Percentiles rank a stretch among this genome's conserved stretches.
phyloP scores from a whole-genome alignment of 2,888 invertebrate species.

The Euclidia mi region DNA sequence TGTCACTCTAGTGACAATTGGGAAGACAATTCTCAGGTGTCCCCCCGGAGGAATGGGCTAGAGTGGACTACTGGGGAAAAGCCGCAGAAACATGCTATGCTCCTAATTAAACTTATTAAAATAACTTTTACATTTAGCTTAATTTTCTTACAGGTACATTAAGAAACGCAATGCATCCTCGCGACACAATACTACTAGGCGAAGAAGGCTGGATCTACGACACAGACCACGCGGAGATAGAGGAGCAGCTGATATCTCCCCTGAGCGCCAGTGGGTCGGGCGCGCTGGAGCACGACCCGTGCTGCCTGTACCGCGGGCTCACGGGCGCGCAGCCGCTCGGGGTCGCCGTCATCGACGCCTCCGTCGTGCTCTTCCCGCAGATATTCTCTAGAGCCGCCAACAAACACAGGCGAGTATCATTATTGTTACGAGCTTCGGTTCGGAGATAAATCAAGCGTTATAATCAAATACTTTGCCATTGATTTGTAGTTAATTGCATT shows the following conservation, averaged over 20 bases:
- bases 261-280: constrained; percentile 99
- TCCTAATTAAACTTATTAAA: too few species aligned
- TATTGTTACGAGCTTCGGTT: background rate
- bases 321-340: constrained; percentile 94
- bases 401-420: constrained; percentile 93
- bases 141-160: constrained; percentile 69
- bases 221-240: constrained; percentile 98
- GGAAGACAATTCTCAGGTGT: too few species aligned
- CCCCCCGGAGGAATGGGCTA: too few species aligned
- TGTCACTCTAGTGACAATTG: too few species aligned
- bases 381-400: constrained; percentile 98
- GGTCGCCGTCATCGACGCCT: constrained; percentile 98
- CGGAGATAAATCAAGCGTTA: too few species aligned
- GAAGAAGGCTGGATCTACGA: constrained; percentile 97
- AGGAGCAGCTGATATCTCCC: constrained; percentile 98
- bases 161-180: constrained; percentile 81
- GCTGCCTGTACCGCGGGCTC: constrained; percentile 95
- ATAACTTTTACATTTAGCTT: too few species aligned
- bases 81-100: too few species aligned
- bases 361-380: constrained; percentile 97
- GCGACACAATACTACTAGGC: constrained; percentile 95
- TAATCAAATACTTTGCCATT: too few species aligned
- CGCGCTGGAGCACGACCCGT: constrained; percentile 98
- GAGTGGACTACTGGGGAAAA: too few species aligned
- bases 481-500: too few species aligned